Evolutionary conservation across 2,888 invertebrate species (phyloP).

Genomic region (Dyspetes luteomarginatus): DNA sequence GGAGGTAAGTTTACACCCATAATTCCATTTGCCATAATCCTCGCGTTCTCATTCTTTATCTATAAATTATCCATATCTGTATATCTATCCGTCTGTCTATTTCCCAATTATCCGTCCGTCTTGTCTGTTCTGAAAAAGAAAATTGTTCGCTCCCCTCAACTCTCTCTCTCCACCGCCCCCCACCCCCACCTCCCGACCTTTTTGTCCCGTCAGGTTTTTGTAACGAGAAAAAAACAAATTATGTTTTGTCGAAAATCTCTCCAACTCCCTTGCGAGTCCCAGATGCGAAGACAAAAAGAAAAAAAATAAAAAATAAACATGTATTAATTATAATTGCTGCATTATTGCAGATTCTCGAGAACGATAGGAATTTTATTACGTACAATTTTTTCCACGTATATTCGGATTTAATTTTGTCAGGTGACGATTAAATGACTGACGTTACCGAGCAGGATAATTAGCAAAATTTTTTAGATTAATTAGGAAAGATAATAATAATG

Average conservation of each 20-base stretch:
- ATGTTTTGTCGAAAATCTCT: conserved; percentile 4
- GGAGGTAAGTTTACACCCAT: conserved; percentile 89
- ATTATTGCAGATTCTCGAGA: conserved; percentile 24
- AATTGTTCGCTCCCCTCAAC: not conserved
- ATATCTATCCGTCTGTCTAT: conserved; percentile 54
- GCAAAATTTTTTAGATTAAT: not conserved
- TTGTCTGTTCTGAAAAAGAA: conserved; percentile 26
- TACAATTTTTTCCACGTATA: conserved; percentile 11
- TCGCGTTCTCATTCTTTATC: conserved; percentile 55
- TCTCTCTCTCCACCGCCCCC: no score
- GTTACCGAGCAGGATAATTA: not conserved
- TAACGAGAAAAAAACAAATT: conserved; percentile 1
- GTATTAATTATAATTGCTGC: not conserved
- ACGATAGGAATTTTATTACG: conserved; percentile 47
- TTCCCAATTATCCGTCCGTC: conserved; percentile 47
- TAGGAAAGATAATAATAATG: not conserved
- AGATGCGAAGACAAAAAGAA: not conserved
- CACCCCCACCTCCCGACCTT: no score
- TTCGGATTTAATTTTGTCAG: not conserved
- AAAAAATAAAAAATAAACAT: conserved; percentile 5
- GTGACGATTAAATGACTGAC: conserved; percentile 6
- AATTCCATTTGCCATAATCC: conserved; percentile 52
- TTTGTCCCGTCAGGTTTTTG: conserved; percentile 11
- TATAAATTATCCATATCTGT: conserved; percentile 35
- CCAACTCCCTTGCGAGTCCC: conserved; percentile 33